Conservation (phyloP, 2,888 invertebrate species). For the Strigamia crassipes region DNA sequence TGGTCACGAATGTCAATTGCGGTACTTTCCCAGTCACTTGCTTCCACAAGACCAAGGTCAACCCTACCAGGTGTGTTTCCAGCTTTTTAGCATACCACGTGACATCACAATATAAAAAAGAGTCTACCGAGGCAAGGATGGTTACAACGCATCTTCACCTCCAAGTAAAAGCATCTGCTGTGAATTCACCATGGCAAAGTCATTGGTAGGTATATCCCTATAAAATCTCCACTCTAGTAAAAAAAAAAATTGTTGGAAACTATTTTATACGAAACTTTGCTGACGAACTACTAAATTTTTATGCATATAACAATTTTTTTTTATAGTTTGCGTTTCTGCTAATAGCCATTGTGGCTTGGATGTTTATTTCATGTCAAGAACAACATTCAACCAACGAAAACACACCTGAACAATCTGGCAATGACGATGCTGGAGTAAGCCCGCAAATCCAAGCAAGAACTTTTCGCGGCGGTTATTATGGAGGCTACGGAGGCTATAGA, state of each 20-base stretch:
- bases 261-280: too few species aligned
- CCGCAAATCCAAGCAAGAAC: neutral
- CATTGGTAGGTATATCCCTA: neutral
- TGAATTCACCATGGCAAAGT: neutral
- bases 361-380: neutral
- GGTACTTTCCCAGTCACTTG: constrained; percentile 20
- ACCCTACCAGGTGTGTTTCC: neutral
- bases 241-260: too few species aligned
- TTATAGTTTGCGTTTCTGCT: neutral
- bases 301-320: neutral
- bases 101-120: neutral
- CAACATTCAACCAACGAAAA: neutral
- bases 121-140: neutral
- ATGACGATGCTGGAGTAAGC: neutral
- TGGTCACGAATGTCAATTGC: neutral
- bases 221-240: neutral
- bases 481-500: neutral
- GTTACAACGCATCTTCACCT: neutral
- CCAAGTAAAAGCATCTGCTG: neutral
- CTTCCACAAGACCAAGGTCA: neutral
- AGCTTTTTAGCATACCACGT: neutral
- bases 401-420: neutral
- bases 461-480: neutral
- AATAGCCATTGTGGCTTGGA: neutral
- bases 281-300: neutral